These are phyloP conservation scores for Parascotia fuliginaria DNA, from an alignment of 2,888 invertebrate species.

Conservation along the genomic window DNA sequence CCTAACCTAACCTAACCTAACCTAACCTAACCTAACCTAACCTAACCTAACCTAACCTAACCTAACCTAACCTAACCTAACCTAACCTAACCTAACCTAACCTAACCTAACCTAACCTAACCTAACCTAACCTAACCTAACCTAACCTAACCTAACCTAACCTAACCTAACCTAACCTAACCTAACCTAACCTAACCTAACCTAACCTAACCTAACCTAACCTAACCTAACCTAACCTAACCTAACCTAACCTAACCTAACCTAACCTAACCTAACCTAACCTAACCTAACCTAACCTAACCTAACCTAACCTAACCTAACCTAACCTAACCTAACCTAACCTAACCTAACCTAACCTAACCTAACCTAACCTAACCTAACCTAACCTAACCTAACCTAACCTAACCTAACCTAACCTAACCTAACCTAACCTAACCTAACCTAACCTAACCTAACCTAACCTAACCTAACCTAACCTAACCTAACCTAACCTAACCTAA, in stretches of 20 bases:
- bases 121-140: conserved; percentile 37
- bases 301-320: neutral
- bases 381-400: neutral
- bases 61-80: conserved; percentile 3
- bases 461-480: too few relatives aligned
- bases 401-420: too few relatives aligned
- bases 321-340: too few relatives aligned
- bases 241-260: neutral
- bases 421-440: too few relatives aligned
- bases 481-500: too few relatives aligned
- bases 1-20: neutral
- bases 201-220: neutral
- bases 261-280: neutral
- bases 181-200: neutral
- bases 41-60: conserved; percentile 5
- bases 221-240: conserved; percentile 4
- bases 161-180: conserved; percentile 16
- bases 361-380: neutral
- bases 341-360: neutral
- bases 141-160: conserved; percentile 36
- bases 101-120: too few relatives aligned
- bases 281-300: neutral
- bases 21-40: conserved; percentile 3
- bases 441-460: too few relatives aligned
- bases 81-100: too few relatives aligned